Evolutionary conservation across 2,113 vertebrate genomes (phyloP).

Genomic region (Tragelaphus imberbis): DNA sequence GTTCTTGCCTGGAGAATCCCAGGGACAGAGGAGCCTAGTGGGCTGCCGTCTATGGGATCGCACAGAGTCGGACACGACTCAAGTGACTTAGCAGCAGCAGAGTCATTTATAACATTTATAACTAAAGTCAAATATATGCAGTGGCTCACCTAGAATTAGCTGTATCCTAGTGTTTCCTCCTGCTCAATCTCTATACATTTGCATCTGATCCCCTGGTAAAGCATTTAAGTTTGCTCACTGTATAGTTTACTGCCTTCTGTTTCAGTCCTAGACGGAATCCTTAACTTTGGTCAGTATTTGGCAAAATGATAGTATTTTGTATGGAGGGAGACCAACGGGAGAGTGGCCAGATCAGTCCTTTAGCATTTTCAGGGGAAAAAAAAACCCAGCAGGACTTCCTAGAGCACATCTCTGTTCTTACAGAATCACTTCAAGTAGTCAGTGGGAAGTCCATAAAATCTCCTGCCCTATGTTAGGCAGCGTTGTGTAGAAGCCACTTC

Average conservation of each 20-base stretch:
- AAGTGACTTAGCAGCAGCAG: too few relatives aligned
- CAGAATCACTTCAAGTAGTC: background rate
- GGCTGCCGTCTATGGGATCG: too few relatives aligned
- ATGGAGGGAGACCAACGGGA: background rate
- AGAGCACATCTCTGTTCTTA: background rate
- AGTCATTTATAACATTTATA: too few relatives aligned
- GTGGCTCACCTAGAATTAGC: background rate
- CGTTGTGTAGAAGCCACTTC: background rate
- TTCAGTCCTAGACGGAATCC: background rate
- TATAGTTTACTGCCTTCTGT: background rate
- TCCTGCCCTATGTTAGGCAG: too few relatives aligned
- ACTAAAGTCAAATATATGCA: background rate
- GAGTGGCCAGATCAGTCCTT: background rate
- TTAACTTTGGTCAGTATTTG: background rate
- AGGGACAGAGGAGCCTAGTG: too few relatives aligned
- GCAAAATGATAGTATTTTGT: background rate
- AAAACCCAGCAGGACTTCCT: too few relatives aligned
- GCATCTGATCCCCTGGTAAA: background rate
- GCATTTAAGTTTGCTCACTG: background rate
- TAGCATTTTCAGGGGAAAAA: background rate
- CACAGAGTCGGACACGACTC: too few relatives aligned
- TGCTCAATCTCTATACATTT: background rate
- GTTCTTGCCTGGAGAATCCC: too few relatives aligned
- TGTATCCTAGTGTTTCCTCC: background rate
- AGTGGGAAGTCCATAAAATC: background rate